Conservation (phyloP, 2,797 vertebrate genomes). For the Gymnodraco acuticeps region DNA sequence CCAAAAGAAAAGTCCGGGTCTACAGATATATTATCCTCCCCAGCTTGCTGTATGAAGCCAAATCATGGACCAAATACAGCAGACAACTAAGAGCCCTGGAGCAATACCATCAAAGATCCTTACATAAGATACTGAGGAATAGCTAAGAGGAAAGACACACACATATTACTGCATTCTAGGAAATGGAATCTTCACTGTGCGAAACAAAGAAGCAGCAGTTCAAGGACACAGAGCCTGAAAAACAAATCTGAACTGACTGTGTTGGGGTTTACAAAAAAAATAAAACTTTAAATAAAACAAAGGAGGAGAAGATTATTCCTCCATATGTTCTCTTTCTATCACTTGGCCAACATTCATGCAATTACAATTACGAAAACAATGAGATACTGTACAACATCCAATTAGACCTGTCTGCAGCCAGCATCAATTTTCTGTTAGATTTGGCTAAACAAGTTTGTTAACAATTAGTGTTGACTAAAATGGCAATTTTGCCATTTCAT, state of each 20-base stretch:
- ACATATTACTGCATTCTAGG: neutral
- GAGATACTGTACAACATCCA: neutral
- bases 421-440: neutral
- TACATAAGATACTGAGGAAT: neutral
- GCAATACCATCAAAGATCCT: neutral
- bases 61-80: neutral
- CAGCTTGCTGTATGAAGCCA: neutral
- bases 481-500: neutral
- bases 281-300: neutral
- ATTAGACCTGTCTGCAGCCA: neutral
- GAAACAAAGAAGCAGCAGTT: neutral
- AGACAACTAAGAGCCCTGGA: neutral
- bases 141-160: neutral
- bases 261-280: too few relatives aligned
- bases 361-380: neutral
- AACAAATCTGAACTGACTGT: neutral
- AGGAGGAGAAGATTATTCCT: neutral
- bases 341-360: neutral
- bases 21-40: neutral
- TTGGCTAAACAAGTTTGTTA: neutral
- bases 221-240: neutral
- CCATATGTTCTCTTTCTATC: neutral
- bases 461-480: neutral
- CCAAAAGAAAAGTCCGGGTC: neutral
- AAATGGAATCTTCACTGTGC: neutral